A percentile compares a stretch with the other conserved stretches of the same genome.
Conservation (phyloP, 2,113 vertebrate species). For the Acinonyx jubatus region DNA sequence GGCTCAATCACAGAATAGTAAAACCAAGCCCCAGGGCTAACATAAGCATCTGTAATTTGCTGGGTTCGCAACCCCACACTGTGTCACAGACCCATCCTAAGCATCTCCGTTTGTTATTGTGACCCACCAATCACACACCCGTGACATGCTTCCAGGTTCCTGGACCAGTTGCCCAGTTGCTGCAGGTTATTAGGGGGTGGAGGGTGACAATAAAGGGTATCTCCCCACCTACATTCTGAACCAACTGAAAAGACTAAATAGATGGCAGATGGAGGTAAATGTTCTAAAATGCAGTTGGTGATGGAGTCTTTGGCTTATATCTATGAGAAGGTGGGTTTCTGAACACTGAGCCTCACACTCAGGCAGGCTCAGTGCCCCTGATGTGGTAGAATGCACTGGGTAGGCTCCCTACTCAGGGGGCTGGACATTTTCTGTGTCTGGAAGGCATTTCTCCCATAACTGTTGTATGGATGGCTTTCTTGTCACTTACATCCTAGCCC, state of each 20-base stretch:
- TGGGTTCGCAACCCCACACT: background rate
- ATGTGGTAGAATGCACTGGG: fast-evolving
- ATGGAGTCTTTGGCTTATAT: background rate
- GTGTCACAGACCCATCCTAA: background rate
- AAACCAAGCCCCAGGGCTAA: background rate
- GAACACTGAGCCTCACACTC: background rate
- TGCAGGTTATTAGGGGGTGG: background rate
- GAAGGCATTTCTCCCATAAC: background rate
- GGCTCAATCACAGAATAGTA: background rate
- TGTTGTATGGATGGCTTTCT: background rate
- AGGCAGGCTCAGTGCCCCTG: background rate
- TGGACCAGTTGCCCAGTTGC: background rate
- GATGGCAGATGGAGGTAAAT: background rate
- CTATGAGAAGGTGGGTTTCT: background rate
- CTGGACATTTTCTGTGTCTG: background rate
- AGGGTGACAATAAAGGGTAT: background rate
- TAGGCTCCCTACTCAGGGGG: background rate
- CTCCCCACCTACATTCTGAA: background rate
- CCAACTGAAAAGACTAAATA: background rate
- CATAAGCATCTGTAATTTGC: background rate
- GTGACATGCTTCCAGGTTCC: background rate
- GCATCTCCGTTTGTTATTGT: background rate
- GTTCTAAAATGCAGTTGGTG: background rate
- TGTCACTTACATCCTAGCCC: background rate
- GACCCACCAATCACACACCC: background rate